A percentile compares a stretch with the other conserved stretches of the same genome.
These are phyloP conservation scores for Phytoseiulus persimilis DNA, from an alignment of 2,888 invertebrate genomes.

Conservation along the genomic window DNA sequence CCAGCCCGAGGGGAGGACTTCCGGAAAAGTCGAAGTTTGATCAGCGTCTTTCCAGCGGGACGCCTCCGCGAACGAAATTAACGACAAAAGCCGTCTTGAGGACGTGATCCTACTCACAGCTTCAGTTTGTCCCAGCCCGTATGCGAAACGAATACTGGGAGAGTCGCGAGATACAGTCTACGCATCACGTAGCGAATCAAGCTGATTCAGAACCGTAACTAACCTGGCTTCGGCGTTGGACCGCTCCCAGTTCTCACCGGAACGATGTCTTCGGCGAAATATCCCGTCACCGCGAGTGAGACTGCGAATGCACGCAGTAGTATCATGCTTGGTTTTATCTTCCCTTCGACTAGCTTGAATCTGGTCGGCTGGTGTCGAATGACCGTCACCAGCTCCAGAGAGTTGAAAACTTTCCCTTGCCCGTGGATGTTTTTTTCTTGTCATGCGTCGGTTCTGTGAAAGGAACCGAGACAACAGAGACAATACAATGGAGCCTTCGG, in stretches of 20 bases:
- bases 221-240: background rate
- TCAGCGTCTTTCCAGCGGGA: too few species aligned
- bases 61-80: too few species aligned
- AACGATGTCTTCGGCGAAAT: background rate
- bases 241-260: background rate
- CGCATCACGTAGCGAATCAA: too few species aligned
- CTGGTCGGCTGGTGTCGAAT: background rate
- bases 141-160: too few species aligned
- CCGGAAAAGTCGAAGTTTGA: too few species aligned
- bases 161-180: too few species aligned
- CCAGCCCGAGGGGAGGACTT: too few species aligned
- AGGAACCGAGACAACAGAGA: background rate
- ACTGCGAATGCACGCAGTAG: background rate
- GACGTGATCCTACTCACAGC: too few species aligned
- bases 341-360: background rate
- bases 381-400: background rate
- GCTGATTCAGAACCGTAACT: background rate
- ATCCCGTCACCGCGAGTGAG: background rate
- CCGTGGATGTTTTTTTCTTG: background rate
- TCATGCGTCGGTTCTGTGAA: background rate
- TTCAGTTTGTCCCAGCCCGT: too few species aligned
- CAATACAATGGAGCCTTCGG: background rate
- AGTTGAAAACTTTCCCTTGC: background rate
- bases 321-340: background rate
- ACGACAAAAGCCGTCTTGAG: too few species aligned